Evolutionary conservation across 2,113 vertebrate species (phyloP).

Genomic region (Orthochromis indermauri): DNA sequence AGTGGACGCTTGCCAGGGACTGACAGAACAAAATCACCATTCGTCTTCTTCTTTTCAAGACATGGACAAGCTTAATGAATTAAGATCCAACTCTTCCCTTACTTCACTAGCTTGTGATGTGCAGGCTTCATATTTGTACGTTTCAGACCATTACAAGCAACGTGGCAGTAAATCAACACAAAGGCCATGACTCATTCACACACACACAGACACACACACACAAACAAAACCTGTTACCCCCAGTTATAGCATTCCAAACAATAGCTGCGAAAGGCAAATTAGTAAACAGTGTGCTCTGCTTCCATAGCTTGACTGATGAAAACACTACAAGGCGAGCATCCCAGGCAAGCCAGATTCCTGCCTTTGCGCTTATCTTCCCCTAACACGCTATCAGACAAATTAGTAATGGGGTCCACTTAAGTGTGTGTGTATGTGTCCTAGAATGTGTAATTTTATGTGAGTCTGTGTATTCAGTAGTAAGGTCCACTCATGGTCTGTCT

Average conservation of each 20-base stretch:
- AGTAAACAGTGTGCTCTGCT: slow-evolving; percentile 44
- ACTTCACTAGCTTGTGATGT: neutral
- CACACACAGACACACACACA: neutral
- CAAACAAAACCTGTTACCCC: slow-evolving; percentile 2
- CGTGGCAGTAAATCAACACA: slow-evolving; percentile 11
- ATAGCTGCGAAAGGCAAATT: slow-evolving; percentile 45
- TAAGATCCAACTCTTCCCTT: slow-evolving; percentile 6
- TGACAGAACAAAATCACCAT: slow-evolving; percentile 47
- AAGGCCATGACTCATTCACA: slow-evolving; percentile 5
- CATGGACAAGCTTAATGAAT: slow-evolving; percentile 46
- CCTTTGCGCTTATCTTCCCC: slow-evolving; percentile 52
- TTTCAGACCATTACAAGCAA: neutral
- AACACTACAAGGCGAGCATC: slow-evolving; percentile 37
- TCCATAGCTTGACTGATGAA: slow-evolving; percentile 37
- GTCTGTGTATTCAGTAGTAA: slow-evolving; percentile 8
- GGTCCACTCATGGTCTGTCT: slow-evolving; percentile 43
- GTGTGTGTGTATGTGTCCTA: neutral
- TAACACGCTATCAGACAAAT: slow-evolving; percentile 66
- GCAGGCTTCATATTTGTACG: neutral
- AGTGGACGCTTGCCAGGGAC: slow-evolving; percentile 30
- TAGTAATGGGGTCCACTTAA: slow-evolving; percentile 58
- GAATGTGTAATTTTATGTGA: neutral
- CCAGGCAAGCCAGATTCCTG: slow-evolving; percentile 43
- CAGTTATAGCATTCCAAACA: slow-evolving; percentile 17
- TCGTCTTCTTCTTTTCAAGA: slow-evolving; percentile 31